Base-by-base conservation (phyloP, 2,888 invertebrate species). In the Drosophila atripex region DNA sequence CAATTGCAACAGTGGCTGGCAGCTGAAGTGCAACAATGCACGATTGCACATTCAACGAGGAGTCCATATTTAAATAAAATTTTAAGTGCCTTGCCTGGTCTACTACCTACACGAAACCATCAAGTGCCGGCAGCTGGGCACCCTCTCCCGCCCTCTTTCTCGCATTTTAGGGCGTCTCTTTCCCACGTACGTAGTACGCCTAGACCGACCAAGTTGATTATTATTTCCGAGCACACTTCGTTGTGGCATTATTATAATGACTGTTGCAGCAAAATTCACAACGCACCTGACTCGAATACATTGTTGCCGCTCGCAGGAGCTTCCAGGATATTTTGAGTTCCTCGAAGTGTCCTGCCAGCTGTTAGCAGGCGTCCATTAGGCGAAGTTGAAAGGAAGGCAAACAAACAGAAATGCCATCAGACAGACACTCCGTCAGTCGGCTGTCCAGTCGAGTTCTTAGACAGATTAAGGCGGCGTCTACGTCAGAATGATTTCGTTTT, bases 161-260 rank as follows among this genome's bases (percentile, higher is more conserved):
- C 14, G 9, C 32, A 18, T 6, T 18, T 12, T 18, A 21, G 12
- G 43, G 25, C 5, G 23, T 43, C 35, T 25, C 35, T 32, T 25
- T 43, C 32, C 43, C 11, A 7, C 30, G n/a, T 54, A 12, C 11
- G 21, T 12, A 12, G 43, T 43, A 21, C 18, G 39, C 39, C 39
- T 35, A 38, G 39, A 41, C 23, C 60, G 39, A 21, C 18, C 70
- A 55, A 63, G 54, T 71, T 88, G 84, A 84, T 88, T 87, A 87
- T 77, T 87, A 86, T 88, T 88, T 86, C 88, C 73, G 78, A 79
- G 85, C 88, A 89, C 89, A 89, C 86, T 86, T 87, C 87, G 87
- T 88, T 89, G 89, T 87, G 88, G 87, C 88, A 89, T 88, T 89
- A 89, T 88, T 87, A 77, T 86, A 89, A 88, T 86, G 89, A 87